Percentiles rank a stretch among this genome's conserved stretches.
These are phyloP conservation scores for Lucinisca nassula DNA, from an alignment of 2,888 invertebrate genomes.

Conservation along the genomic window DNA sequence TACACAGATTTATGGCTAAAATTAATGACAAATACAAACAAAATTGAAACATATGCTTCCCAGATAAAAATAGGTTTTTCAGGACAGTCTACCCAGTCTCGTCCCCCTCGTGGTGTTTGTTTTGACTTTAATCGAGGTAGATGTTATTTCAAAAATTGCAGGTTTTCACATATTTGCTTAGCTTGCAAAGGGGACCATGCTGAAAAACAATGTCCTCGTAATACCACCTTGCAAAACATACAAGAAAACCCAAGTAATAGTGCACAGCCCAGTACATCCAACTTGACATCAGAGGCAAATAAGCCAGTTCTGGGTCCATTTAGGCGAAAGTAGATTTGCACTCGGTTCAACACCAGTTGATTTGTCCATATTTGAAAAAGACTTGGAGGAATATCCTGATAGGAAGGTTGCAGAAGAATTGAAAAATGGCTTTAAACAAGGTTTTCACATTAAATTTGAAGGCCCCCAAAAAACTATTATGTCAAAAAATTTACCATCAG, in stretches of 20 bases:
- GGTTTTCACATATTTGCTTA: neutral
- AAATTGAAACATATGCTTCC: neutral
- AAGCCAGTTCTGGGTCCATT: neutral
- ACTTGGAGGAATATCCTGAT: neutral
- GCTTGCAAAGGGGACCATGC: neutral
- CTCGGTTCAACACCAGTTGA: neutral
- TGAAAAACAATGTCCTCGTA: neutral
- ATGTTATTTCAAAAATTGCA: neutral
- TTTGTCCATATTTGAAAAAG: neutral
- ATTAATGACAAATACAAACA: neutral
- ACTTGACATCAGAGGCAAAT: too few species aligned
- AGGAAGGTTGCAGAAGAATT: neutral
- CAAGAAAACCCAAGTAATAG: neutral
- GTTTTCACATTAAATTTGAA: neutral
- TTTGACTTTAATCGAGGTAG: neutral
- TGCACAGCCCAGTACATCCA: neutral
- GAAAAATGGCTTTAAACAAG: neutral
- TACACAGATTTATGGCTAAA: neutral
- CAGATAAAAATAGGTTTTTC: neutral
- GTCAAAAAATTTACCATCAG: neutral
- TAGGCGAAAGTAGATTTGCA: neutral
- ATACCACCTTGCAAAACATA: neutral
- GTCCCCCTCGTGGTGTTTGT: neutral
- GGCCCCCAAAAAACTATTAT: neutral
- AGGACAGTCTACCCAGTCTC: neutral